These are phyloP conservation scores for Drosophila cardini DNA, from an alignment of 1,140 invertebrate species.

Conservation along the genomic window DNA sequence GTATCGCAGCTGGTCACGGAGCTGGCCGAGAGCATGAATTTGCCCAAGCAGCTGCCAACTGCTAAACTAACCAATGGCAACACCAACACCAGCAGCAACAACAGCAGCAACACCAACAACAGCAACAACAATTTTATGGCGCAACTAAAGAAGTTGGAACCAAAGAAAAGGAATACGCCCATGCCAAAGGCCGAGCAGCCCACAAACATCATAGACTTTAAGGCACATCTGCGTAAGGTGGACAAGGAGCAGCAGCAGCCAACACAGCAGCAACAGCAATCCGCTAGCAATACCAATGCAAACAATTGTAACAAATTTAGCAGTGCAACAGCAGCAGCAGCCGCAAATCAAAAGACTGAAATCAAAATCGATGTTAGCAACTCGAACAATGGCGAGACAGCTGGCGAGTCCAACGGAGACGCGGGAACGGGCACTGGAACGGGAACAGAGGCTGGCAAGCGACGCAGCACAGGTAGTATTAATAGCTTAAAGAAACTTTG, in stretches of 20 bases:
- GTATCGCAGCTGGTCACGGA: slow-evolving; percentile 92
- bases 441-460: slow-evolving; percentile 87
- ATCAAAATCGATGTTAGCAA: slow-evolving; percentile 82
- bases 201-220: slow-evolving; percentile 91
- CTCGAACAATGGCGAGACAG: slow-evolving; percentile 41
- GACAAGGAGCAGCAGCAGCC: slow-evolving; percentile 85
- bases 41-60: slow-evolving; percentile 79
- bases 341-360: slow-evolving; percentile 84
- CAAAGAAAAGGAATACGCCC: slow-evolving; percentile 85
- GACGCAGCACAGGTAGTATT: slow-evolving; percentile 96
- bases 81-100: slow-evolving; percentile 14
- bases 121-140: slow-evolving; percentile 86
- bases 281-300: slow-evolving; percentile 39
- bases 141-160: slow-evolving; percentile 89
- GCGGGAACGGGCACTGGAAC: slow-evolving; percentile 23
- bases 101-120: slow-evolving; percentile 11
- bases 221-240: slow-evolving; percentile 93
- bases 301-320: slow-evolving; percentile 81
- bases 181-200: slow-evolving; percentile 86
- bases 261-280: slow-evolving; percentile 19
- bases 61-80: slow-evolving; percentile 63
- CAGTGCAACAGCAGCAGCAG: slow-evolving; percentile 37
- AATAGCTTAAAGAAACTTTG: slow-evolving; percentile 96
- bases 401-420: neutral
- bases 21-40: slow-evolving; percentile 87